Base-by-base conservation (phyloP, 2,888 invertebrate genomes). In the Pardosa pseudoannulata region DNA sequence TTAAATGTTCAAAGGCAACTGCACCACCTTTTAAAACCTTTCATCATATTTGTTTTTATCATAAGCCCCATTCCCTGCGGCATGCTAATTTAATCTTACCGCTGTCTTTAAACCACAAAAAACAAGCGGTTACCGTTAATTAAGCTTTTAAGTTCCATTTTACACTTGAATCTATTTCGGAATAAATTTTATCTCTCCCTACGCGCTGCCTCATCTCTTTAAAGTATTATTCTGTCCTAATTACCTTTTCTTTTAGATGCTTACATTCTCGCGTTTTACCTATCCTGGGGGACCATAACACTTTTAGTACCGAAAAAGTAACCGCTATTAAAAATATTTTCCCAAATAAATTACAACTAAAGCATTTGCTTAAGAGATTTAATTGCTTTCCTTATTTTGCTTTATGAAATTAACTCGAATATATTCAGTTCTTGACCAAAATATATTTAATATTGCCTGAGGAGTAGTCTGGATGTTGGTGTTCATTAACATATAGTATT, bases 161-260 rank as follows among this genome's bases (percentile, higher is more conserved):
- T 56, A 56, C 56, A 56, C 56, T 56, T 6, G 23, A 19, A 23
- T 23, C 19, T 56, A 23, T 56, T 56, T 56, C 0, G 9, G 23
- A 56, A 23, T 23, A 56, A 56, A 56, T 23, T 56, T 19, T 56
- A 56, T 23, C 56, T 23, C 19, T 56, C 56, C 56, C 23, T 16
- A 11, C 3, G 19, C 1, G 56, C 5, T 19, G 1, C 23, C 56
- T 23, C n/a, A 3, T 11, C 56, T 56, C 19, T 56, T 56, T 56
- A 23, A 56, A 56, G 56, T 56, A 56, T 46, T 46, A 46, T 56
- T 56, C 56, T 23, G 1, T 23, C 56, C 23, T 56, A 56, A 56
- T 56, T 56, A 56, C 56, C 41, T 46, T 23, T 46, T 56, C 56
- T 56, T 56, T 56, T 3, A 56, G 56, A 23, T 56, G 23, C 56